A percentile compares a stretch with the other conserved stretches of the same genome.
Evolutionary conservation across 2,113 vertebrate genomes (phyloP).

Genomic region (Chaenocephalus aceratus): DNA sequence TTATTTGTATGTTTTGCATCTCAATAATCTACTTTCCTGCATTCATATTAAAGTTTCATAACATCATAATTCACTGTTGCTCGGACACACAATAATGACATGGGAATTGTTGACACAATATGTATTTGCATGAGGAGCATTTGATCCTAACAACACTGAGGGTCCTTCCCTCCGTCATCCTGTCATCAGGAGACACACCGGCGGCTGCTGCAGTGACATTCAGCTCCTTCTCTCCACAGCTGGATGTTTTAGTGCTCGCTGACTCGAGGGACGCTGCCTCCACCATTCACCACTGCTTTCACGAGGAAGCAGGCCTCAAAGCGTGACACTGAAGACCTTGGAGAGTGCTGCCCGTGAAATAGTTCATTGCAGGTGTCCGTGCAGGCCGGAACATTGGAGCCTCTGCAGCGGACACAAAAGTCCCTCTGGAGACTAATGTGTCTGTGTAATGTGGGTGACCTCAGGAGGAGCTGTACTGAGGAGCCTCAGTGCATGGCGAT

Average conservation of each 20-base stretch:
- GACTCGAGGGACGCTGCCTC: conserved; percentile 46
- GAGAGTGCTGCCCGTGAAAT: conserved; percentile 46
- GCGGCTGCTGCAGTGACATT: conserved; percentile 56
- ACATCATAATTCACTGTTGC: neutral
- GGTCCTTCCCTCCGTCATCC: neutral
- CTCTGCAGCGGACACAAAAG: conserved; percentile 43
- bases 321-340: conserved; percentile 42
- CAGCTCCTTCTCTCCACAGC: conserved; percentile 54
- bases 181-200: conserved; percentile 4
- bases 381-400: conserved; percentile 14
- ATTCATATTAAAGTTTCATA: neutral
- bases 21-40: neutral
- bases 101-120: conserved; percentile 1
- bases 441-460: conserved; percentile 30
- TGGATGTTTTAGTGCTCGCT: conserved; percentile 58
- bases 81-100: neutral
- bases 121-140: neutral
- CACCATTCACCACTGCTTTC: neutral
- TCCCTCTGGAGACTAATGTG: conserved; percentile 32
- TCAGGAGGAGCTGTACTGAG: neutral
- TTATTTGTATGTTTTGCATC: neutral
- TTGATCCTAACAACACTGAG: neutral
- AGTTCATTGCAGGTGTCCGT: conserved; percentile 44
- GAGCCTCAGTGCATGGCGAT: neutral
- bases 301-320: conserved; percentile 42